phyloP scores from a whole-genome alignment of 2,888 invertebrate species.

The Chromoteleia sp. region DNA sequence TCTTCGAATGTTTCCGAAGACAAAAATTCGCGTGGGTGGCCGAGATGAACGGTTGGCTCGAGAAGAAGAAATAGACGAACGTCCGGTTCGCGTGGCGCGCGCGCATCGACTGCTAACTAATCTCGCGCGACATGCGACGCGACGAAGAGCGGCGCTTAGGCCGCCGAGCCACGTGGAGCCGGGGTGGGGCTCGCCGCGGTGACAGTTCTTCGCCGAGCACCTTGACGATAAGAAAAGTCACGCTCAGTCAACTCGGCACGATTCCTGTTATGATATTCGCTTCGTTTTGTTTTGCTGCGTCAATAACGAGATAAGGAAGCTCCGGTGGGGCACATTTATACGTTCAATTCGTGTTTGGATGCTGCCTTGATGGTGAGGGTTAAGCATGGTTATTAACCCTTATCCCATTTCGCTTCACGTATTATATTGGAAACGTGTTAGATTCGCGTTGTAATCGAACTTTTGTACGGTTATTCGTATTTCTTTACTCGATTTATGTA shows the following conservation, averaged over 20 bases:
- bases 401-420: no score
- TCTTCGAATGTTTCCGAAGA: no score
- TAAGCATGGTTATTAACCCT: no score
- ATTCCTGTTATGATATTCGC: slow-evolving; percentile 17
- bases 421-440: no score
- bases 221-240: slow-evolving; percentile 49
- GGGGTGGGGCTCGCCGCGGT: slow-evolving; percentile 62
- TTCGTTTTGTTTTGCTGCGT: slow-evolving; percentile 7
- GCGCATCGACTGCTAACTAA: slow-evolving; percentile 84
- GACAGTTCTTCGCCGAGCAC: slow-evolving; percentile 47
- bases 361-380: no score
- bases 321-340: no score
- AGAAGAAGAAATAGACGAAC: slow-evolving; percentile 62
- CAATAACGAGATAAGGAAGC: not conserved
- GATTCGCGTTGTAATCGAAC: no score
- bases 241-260: slow-evolving; percentile 24
- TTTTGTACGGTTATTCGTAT: no score
- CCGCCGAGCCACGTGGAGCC: slow-evolving; percentile 63
- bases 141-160: slow-evolving; percentile 55
- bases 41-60: not conserved
- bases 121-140: slow-evolving; percentile 77
- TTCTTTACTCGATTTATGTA: no score
- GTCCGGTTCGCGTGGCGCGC: slow-evolving; percentile 83
- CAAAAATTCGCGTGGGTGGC: no score
- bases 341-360: no score